Percentiles rank a stretch among this genome's conserved stretches.
Evolutionary conservation across 2,888 invertebrate species (phyloP).

Genomic region (Mythimna ferrago): DNA sequence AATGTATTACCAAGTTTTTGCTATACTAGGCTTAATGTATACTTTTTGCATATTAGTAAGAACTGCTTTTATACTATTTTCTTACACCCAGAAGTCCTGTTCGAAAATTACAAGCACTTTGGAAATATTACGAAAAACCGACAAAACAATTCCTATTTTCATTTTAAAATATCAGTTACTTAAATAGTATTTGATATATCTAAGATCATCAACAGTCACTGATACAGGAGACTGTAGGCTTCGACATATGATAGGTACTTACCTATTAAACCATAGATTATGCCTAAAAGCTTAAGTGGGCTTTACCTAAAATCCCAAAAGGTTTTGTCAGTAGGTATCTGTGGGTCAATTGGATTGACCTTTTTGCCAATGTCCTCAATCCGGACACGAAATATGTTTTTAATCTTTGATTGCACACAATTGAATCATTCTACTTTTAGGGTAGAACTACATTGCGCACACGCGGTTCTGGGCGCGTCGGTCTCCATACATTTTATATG

Average conservation of each 20-base stretch:
- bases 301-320: neutral
- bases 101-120: too few relatives aligned
- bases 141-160: too few relatives aligned
- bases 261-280: neutral
- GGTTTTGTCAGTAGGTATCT: too few relatives aligned
- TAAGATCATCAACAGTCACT: neutral
- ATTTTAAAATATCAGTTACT: too few relatives aligned
- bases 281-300: neutral
- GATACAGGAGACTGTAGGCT: neutral
- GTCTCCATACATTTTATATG: too few relatives aligned
- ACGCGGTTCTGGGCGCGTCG: too few relatives aligned
- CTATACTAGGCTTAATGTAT: neutral
- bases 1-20: slow-evolving; percentile 8
- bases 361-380: neutral
- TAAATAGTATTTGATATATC: too few relatives aligned
- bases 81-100: neutral
- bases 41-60: neutral
- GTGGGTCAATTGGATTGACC: neutral
- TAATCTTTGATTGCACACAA: too few relatives aligned
- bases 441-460: too few relatives aligned
- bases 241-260: neutral
- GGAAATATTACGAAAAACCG: too few relatives aligned
- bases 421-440: neutral
- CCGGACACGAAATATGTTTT: too few relatives aligned
- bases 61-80: neutral